Evolutionary conservation across 1,140 invertebrate species (phyloP), one percentile per base, ranked within the genome.

Genomic region (Drosophila pectinifera): DNA sequence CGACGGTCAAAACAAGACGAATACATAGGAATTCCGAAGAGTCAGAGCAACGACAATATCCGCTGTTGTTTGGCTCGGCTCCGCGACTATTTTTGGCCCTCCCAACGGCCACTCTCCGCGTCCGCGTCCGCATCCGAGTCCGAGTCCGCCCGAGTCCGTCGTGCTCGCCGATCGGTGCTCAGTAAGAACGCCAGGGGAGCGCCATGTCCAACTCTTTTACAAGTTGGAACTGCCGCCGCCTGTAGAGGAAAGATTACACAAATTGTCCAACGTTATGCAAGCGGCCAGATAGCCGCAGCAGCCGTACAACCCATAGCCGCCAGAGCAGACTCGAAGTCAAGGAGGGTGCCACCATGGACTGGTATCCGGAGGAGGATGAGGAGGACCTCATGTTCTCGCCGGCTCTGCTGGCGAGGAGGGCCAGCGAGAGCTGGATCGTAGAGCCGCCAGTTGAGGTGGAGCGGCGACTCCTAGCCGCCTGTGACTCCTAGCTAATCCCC

Each of bases 401-500:
- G 42, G 96, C 96, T 39, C 93, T 97, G 42, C 94, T 97, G 93
- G 96, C 96, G 42, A 93, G 96, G 42, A 93, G 96, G 54, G 96
- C 96, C 24, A 96, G 96, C 14, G 96, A 97, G 83, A 96, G 96
- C 85, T 97, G 96, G 96, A 97, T 97, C 58, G 95, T 96, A 67
- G 95, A 96, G 49, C 96, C 96, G 82, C 96, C 96, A 34, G 94
- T 96, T 43, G 96, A 97, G 96, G 96, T 88, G 58, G 38, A 73
- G 22, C 13, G 2, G 2, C 28, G 5, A 1, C 36, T 28, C 18
- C 13, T 24, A 16, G 10, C 24, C 1, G n/a, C 6, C 13, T 28
- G 7, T 13, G 1, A 20, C 16, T 63, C 28, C 22, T 11, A 20
- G 28, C 18, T 51, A 51, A 51, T 14, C 18, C 18, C 0, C n/a